A percentile compares a stretch with the other conserved stretches of the same genome.
Conservation (phyloP, 2,797 vertebrate species). For the Discoglossus pictus region DNA sequence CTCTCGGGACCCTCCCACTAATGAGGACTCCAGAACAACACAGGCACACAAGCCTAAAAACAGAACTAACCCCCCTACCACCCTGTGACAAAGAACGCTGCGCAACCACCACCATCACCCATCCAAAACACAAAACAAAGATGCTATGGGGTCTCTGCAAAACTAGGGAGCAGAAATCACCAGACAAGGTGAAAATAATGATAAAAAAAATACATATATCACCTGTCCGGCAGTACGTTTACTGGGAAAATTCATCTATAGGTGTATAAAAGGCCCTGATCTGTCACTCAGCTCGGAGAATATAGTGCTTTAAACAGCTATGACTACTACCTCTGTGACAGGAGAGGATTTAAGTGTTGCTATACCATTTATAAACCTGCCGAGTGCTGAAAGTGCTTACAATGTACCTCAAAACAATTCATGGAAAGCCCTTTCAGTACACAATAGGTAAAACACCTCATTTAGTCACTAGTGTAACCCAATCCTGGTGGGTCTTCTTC, state of each 20-base stretch:
- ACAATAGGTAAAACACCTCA: slow-evolving; percentile 7
- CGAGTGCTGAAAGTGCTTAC: slow-evolving; percentile 2
- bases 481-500: background rate
- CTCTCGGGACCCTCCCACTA: slow-evolving; percentile 41
- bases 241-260: slow-evolving; percentile 23
- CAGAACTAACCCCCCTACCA: slow-evolving; percentile 1
- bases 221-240: slow-evolving; percentile 45
- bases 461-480: slow-evolving; percentile 4
- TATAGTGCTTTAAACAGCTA: too few species aligned
- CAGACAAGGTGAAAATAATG: slow-evolving; percentile 7
- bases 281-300: slow-evolving; percentile 2
- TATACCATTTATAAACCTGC: background rate
- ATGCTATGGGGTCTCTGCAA: background rate
- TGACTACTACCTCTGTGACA: background rate
- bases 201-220: slow-evolving; percentile 12
- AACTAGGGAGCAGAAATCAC: slow-evolving; percentile 11
- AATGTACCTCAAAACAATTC: background rate
- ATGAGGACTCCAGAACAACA: slow-evolving; percentile 20
- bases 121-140: slow-evolving; percentile 25
- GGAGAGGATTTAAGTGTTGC: slow-evolving; percentile 5
- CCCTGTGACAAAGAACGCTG: slow-evolving; percentile 10
- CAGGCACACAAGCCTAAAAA: slow-evolving; percentile 37
- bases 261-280: slow-evolving; percentile 32
- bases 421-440: background rate
- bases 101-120: slow-evolving; percentile 4